Conservation (phyloP, 1,140 invertebrate species). For the Euwallacea similis region DNA sequence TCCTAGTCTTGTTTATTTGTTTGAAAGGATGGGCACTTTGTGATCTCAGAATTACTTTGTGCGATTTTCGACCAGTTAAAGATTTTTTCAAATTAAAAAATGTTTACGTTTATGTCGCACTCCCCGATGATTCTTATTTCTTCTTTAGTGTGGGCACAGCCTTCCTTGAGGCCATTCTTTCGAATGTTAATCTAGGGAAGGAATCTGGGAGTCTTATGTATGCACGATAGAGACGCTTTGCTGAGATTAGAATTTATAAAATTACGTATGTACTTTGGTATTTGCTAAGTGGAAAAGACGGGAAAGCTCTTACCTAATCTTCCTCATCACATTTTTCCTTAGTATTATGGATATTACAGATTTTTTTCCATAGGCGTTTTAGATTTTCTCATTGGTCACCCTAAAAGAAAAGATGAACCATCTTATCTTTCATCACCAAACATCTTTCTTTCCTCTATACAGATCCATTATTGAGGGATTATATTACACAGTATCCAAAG, state of each 20-base stretch:
- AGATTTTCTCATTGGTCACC: neutral
- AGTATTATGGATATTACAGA: neutral
- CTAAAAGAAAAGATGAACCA: slow-evolving; percentile 4
- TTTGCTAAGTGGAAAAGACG: neutral
- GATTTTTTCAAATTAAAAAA: slow-evolving; percentile 5
- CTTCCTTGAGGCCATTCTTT: slow-evolving; percentile 2
- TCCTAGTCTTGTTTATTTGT: slow-evolving; percentile 1
- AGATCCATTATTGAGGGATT: slow-evolving; percentile 30
- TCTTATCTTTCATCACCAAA: slow-evolving; percentile 22
- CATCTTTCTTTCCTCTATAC: slow-evolving; percentile 8
- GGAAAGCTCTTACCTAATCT: neutral
- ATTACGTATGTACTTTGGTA: neutral
- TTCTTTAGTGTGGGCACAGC: slow-evolving; percentile 2
- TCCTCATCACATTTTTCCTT: neutral
- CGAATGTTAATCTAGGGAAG: slow-evolving; percentile 4
- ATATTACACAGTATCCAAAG: slow-evolving; percentile 32
- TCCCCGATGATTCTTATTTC: slow-evolving; percentile 7
- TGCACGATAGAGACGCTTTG: slow-evolving; percentile 3
- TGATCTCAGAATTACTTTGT: too few relatives aligned
- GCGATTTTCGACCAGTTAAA: neutral
- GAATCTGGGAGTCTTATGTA: neutral
- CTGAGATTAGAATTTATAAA: slow-evolving; percentile 11
- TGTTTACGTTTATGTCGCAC: slow-evolving; percentile 1
- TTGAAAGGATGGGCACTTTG: neutral
- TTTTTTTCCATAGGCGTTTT: neutral